Evolutionary conservation across 1,140 invertebrate species (phyloP), one percentile per base, ranked within the genome.

Genomic region (Leptestheria dahalacensis): DNA sequence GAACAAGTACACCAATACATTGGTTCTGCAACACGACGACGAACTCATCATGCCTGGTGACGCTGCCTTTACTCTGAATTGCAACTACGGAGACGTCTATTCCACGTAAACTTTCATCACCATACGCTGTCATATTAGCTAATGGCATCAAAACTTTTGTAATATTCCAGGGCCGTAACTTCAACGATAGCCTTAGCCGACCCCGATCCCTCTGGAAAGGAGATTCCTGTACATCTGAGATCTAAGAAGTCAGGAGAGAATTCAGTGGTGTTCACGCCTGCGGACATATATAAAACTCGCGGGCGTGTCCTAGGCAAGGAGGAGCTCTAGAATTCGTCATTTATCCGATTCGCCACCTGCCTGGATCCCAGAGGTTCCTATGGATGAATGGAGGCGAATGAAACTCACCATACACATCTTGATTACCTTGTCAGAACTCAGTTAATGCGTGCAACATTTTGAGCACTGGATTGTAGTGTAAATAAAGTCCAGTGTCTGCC

Each of bases 31-130:
- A 64, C 76, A 80, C 62, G 79, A 81, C 66, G 77, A 79, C 41
- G 78, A 81, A 59, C 65, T 81, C 3, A 75, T 81, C 57, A 79
- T 78, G 55, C 78, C 79, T 1, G 79, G 79, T 1, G 79, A 81
- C 67, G 76, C 78, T 9, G 79, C 79, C 48, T 81, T 81, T 65
- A 75, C 73, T 50, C 64, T 81, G 48, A 76, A 79, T 68, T 81
- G 79, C 64, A 77, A 79, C 69, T 79, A 79, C 64, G 73, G 72
- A 59, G 72, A 73, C 12, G 68, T 73, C 50, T 74, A 74, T 56
- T 57, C 76, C 41, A 2, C 33, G 33, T 41, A 29, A 55, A 26
- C 20, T 55, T 55, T 25, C 21, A 55, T n/a, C n/a, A n/a, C n/a
- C n/a, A n/a, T n/a, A n/a, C n/a, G n/a, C n/a, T n/a, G n/a, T n/a